Base-by-base conservation (phyloP, 2,113 vertebrate species). In the Mus spicilegus region DNA sequence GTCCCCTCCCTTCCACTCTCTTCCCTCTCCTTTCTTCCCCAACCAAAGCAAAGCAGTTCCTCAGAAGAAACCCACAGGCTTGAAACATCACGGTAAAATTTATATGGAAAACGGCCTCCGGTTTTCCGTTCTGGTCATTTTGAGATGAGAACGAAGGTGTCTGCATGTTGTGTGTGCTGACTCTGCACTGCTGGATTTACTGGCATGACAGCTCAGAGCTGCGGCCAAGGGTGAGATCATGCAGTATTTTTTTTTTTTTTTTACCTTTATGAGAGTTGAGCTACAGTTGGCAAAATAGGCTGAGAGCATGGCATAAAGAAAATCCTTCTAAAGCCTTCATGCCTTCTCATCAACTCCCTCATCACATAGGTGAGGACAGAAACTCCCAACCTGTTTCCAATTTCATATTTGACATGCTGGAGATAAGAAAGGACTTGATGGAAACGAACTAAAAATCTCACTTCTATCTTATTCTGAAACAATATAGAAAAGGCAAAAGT, bases 211-310 rank as follows among this genome's bases (percentile, higher is more conserved):
- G 94, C 96, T 93, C 87, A 85, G 95, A 97, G 97, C 96, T 90
- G 90, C 30, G 91, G 97, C 98, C 98, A 98, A 98, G 90, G 90
- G 65, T 99, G 98, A 98, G 96, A 96, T 98, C 98, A 98, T 97
- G 75, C 70, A 93, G 90, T 94, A 98, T 97, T 97, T 96, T 91
- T n/a, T n/a, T 98, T 98, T 98, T 96, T 42, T 42, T 94, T 98
- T 98, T 97, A 98, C 95, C 96, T 96, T 97, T 94, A 97, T 78
- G 94, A 97, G 96, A 97, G 89, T 42, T 73, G 89, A 97, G 80
- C 77, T 88, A 96, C 19, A 5, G 78, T 95, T 97, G 92, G 95
- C 91, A 92, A 91, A 92, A 63, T 3, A 85, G 81, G 65, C 89
- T 97, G 77, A 58, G 51, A 95, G 94, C 1, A 61, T 70, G 19